Evolutionary conservation across 2,888 invertebrate species (phyloP), one percentile per base, ranked within the genome.

Genomic region (Calameuta filiformis): DNA sequence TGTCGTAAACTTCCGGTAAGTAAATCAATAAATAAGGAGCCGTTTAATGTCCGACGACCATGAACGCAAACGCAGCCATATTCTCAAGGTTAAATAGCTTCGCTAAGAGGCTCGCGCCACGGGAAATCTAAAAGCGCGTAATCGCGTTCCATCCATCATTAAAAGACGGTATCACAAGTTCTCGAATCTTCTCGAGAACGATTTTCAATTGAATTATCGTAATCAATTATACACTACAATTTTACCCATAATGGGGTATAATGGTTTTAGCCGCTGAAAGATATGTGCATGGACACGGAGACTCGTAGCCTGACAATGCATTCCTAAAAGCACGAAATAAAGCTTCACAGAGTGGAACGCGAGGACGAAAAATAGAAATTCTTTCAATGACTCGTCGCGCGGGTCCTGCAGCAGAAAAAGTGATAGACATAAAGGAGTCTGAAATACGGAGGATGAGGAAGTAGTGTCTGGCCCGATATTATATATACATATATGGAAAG

Each of bases 1-100:
- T 73, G 77, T 76, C 75, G 71, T 71, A 71, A 56, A 56, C 56
- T 56, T 56, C 23, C 23, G 56, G 56, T 56, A 56, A 56, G 56
- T 56, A 56, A 56, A 56, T 56, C 56, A 56, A 56, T 56, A 56
- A 56, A 56, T 56, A 56, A 56, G 23, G 56, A 56, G 56, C 23
- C 23, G 15, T 56, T 56, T 56, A 23, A 56, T 56, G 56, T 56
- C 23, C 23, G 56, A 56, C 56, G 56, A 56, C 56, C 56, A 56
- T 23, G 56, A 56, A 56, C 9, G 9, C 23, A 56, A 56, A 56
- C 23, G 56, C 56, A 56, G 56, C 56, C 23, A 56, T 56, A 56
- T 23, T 56, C 56, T 23, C 23, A 56, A 56, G 56, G 56, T 6
- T 56, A 23, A 23, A 15, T 56, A 56, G 9, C 23, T 23, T 23